phyloP scores from a whole-genome alignment of 2,888 invertebrate genomes.

The Pachydiplax longipennis region DNA sequence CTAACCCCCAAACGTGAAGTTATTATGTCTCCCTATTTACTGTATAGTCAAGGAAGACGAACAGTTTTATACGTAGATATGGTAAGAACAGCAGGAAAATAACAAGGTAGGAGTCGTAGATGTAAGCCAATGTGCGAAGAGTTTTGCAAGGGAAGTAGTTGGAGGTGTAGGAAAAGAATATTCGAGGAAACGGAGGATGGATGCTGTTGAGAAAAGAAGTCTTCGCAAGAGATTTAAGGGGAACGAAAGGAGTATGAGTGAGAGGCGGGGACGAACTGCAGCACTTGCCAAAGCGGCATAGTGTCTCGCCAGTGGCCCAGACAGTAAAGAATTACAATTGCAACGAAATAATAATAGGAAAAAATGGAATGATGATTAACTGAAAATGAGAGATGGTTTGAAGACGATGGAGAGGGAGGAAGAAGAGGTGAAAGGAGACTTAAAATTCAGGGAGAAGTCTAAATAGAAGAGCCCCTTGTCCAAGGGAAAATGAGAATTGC shows the following conservation, averaged over 20 bases:
- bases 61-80: too few species aligned
- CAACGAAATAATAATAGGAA: background rate
- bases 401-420: background rate
- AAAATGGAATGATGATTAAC: background rate
- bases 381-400: background rate
- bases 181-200: background rate
- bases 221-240: background rate
- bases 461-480: background rate
- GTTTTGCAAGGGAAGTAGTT: too few species aligned
- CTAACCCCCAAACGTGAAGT: too few species aligned
- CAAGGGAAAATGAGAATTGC: too few species aligned
- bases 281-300: background rate
- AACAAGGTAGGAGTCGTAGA: too few species aligned
- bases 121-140: too few species aligned
- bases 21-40: too few species aligned
- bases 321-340: background rate
- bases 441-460: background rate
- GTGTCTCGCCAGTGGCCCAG: slow-evolving; percentile 1
- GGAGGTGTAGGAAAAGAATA: too few species aligned
- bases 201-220: background rate
- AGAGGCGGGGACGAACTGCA: background rate
- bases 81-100: too few species aligned
- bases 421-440: background rate
- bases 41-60: too few species aligned
- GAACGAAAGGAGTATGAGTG: background rate